Evolutionary conservation across 2,113 vertebrate genomes (phyloP), one percentile per base, ranked within the genome.

Genomic region (Charadrius vociferus): DNA sequence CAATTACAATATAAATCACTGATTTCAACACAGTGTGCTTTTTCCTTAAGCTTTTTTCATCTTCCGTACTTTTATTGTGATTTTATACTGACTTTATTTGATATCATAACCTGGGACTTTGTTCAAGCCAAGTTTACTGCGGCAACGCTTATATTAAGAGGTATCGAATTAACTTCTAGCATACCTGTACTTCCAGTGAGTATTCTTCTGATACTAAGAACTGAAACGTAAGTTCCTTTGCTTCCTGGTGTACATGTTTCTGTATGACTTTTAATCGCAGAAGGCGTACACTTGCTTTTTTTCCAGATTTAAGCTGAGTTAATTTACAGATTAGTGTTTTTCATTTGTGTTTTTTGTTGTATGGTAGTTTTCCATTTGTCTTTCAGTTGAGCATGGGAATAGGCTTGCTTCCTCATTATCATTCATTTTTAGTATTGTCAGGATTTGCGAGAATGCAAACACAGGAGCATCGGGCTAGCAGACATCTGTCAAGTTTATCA

Each of bases 31-130:
- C 67, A 62, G 41, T 32, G 36, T 78, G 73, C 74, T 37, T 94
- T 77, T 93, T 96, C 66, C 15, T 67, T 70, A 61, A 49, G 56
- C 8, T 73, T 89, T 88, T 55, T 75, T 94, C 21, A 93, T 96
- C 52, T 86, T 37, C 37, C 49, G 53, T 41, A 22, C 37, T 93
- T 87, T 61, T 86, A 77, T 81, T 88, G 45, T 87, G 89, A 52
- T 94, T 95, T 96, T 97, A 80, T 95, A 77, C 88, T 80, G 89
- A 81, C 72, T 97, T 95, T 96, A 65, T 94, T 96, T 95, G 86
- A 87, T 96, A 96, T 73, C 81, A 81, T 95, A 92, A 93, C 73
- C 52, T 67, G 45, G 62, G 86, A 90, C 96, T 97, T 97, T 91
- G 88, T 94, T 97, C 94, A 91, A 93, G 75, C 59, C 93, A 88